These are phyloP conservation scores for Nothobranchius kuhntae DNA, from an alignment of 2,113 vertebrate species.

Conservation along the genomic window DNA sequence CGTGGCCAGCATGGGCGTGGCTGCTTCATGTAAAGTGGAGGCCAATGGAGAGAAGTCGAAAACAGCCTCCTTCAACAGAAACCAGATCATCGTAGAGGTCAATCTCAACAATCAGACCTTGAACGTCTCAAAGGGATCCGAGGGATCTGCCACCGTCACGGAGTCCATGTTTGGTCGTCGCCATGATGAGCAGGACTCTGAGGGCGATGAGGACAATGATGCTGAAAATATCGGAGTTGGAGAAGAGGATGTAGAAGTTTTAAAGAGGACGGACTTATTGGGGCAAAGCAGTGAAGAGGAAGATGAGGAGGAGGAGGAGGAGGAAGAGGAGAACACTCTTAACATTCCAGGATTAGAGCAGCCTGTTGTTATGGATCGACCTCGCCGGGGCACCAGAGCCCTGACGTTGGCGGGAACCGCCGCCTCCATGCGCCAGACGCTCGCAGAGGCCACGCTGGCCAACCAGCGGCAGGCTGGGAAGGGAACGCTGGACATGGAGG, in stretches of 20 bases:
- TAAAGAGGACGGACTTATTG: conserved; percentile 60
- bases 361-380: conserved; percentile 67
- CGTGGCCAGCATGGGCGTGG: conserved; percentile 19
- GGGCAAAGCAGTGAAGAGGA: conserved; percentile 75
- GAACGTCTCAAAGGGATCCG: conserved; percentile 90
- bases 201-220: conserved; percentile 75
- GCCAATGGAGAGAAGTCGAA: conserved; percentile 74
- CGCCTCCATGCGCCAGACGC: conserved; percentile 79
- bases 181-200: conserved; percentile 76
- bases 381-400: conserved; percentile 68
- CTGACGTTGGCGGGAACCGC: conserved; percentile 72
- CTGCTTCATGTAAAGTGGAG: conserved; percentile 83
- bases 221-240: conserved; percentile 69
- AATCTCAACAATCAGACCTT: conserved; percentile 98
- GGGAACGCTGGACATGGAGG: conserved; percentile 81
- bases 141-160: conserved; percentile 67
- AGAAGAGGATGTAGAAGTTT: conserved; percentile 69
- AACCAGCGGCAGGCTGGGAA: conserved; percentile 76
- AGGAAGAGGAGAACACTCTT: conserved; percentile 80
- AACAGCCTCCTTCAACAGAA: conserved; percentile 81
- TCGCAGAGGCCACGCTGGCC: conserved; percentile 64
- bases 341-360: conserved; percentile 76
- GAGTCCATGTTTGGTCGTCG: conserved; percentile 63
- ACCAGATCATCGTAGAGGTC: conserved; percentile 98
- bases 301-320: conserved; percentile 70